Evolutionary conservation across 1,140 invertebrate genomes (phyloP).

Genomic region (Amyelois transitella): DNA sequence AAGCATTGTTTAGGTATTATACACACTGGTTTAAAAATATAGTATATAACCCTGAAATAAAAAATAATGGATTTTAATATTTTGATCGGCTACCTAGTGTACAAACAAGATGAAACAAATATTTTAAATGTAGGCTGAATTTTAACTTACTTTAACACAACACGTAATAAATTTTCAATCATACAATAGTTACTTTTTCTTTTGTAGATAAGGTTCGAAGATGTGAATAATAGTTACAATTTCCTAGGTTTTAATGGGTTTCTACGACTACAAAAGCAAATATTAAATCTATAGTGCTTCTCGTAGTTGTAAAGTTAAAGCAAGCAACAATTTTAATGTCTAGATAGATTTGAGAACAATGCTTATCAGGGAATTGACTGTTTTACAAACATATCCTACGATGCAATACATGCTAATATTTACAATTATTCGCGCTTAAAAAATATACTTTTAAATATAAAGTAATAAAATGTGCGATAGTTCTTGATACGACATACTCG

Average conservation of each 20-base stretch:
- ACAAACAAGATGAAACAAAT: too few relatives aligned
- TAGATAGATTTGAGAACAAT: constrained; percentile 42
- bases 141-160: too few relatives aligned
- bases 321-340: constrained; percentile 43
- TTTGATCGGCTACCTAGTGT: too few relatives aligned
- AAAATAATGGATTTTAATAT: too few relatives aligned
- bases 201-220: too few relatives aligned
- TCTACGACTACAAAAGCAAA: constrained; percentile 56
- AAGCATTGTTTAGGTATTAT: neutral
- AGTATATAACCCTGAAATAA: too few relatives aligned
- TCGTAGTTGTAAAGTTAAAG: constrained; percentile 30
- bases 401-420: constrained; percentile 34
- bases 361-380: constrained; percentile 60
- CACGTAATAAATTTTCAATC: too few relatives aligned
- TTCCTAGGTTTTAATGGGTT: constrained; percentile 24
- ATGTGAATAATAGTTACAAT: constrained; percentile 7
- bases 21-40: too few relatives aligned
- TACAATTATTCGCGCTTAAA: constrained; percentile 23
- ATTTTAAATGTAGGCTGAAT: too few relatives aligned
- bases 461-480: constrained; percentile 6
- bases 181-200: too few relatives aligned
- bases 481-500: neutral
- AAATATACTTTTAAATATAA: neutral
- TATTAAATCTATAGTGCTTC: constrained; percentile 35
- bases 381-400: constrained; percentile 53